Evolutionary conservation across 2,113 vertebrate species (phyloP).

Genomic region (Tylochromis polylepis): DNA sequence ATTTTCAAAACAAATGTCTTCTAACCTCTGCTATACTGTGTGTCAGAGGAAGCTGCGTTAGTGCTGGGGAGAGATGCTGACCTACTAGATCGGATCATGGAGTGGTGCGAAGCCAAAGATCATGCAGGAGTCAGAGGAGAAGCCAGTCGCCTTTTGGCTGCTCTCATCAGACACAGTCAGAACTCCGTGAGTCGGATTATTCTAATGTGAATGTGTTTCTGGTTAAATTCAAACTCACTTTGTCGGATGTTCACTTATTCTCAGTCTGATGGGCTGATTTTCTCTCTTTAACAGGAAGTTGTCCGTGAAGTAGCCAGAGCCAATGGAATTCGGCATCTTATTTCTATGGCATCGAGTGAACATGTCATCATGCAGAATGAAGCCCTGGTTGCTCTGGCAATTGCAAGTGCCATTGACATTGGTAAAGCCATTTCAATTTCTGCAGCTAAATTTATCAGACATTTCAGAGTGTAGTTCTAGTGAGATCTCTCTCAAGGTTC

Average conservation of each 20-base stretch:
- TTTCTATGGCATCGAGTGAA: constrained; percentile 83
- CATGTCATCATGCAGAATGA: constrained; percentile 86
- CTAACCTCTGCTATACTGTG: background rate
- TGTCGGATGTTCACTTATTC: background rate
- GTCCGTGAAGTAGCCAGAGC: constrained; percentile 78
- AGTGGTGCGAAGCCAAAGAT: constrained; percentile 80
- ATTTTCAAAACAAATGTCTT: background rate
- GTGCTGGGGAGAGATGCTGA: constrained; percentile 76
- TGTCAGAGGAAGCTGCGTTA: constrained; percentile 77
- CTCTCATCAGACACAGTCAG: constrained; percentile 80
- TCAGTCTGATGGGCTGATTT: background rate
- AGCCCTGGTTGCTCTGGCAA: constrained; percentile 81
- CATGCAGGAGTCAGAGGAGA: constrained; percentile 75
- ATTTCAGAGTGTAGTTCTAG: background rate
- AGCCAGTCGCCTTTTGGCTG: constrained; percentile 81
- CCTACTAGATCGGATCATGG: constrained; percentile 77
- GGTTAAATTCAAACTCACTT: background rate
- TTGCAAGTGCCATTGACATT: constrained; percentile 79
- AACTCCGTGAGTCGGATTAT: constrained; percentile 62
- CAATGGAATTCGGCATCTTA: constrained; percentile 80
- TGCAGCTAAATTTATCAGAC: background rate
- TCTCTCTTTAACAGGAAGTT: constrained; percentile 75
- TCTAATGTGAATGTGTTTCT: background rate
- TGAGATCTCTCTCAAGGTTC: background rate
- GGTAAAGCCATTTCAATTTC: constrained; percentile 61